These are phyloP conservation scores for Clamator glandarius DNA, from an alignment of 2,797 vertebrate genomes.

Conservation along the genomic window DNA sequence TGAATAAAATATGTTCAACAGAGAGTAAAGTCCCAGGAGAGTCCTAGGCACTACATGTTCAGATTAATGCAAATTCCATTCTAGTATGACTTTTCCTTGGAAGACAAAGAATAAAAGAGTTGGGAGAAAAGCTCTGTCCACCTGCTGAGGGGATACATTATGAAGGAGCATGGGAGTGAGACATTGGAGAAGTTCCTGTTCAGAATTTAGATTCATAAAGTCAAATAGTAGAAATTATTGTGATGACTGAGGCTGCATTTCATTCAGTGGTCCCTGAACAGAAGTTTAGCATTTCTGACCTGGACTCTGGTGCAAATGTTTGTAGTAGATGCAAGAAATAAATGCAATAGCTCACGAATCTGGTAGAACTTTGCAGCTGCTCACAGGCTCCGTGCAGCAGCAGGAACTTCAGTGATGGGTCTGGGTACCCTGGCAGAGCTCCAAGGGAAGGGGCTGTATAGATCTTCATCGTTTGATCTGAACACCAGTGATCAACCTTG, in stretches of 20 bases:
- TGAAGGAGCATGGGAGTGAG: rapidly evolving
- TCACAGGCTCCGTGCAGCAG: neutral
- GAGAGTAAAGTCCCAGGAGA: constrained; percentile 11
- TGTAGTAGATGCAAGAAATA: neutral
- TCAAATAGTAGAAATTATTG: neutral
- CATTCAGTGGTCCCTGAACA: neutral
- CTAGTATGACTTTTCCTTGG: neutral
- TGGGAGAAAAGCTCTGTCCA: neutral
- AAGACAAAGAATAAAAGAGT: neutral
- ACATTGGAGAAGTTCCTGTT: neutral
- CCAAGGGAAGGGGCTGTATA: neutral
- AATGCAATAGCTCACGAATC: neutral
- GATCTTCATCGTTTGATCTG: rapidly evolving
- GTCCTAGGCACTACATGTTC: neutral
- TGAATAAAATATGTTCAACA: constrained; percentile 4
- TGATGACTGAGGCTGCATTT: rapidly evolving
- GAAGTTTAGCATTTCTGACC: neutral
- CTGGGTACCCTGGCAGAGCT: neutral
- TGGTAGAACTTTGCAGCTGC: neutral
- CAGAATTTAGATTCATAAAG: neutral
- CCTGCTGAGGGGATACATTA: neutral
- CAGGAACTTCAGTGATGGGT: neutral
- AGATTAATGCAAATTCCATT: neutral
- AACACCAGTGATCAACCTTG: neutral
- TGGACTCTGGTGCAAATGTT: neutral